phyloP scores from a whole-genome alignment of 2,888 invertebrate species.

The Plebejus anna region DNA sequence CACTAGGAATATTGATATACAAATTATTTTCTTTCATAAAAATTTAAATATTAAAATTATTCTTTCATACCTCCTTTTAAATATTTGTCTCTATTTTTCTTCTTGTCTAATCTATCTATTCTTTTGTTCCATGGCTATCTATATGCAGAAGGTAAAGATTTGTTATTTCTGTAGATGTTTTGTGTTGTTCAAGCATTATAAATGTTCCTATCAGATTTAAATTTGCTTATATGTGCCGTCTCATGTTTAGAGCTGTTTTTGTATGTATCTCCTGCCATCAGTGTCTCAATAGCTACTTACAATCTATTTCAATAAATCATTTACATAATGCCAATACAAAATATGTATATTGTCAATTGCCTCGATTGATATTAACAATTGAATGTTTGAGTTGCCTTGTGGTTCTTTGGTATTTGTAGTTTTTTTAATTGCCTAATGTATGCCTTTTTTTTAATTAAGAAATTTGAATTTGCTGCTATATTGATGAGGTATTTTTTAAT shows the following conservation, averaged over 20 bases:
- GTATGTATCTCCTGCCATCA: background rate
- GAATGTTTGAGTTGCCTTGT: slow-evolving; percentile 13
- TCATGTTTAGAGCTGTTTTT: background rate
- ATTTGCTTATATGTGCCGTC: background rate
- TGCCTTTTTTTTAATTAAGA: too few species aligned
- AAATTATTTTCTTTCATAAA: too few species aligned
- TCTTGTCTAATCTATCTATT: slow-evolving; percentile 38
- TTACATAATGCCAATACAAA: slow-evolving; percentile 20
- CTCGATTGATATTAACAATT: slow-evolving; percentile 13
- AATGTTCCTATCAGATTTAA: slow-evolving; percentile 34
- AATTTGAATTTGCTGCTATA: too few species aligned
- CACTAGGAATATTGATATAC: too few species aligned
- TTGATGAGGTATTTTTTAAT: too few species aligned
- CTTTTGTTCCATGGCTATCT: slow-evolving; percentile 71
- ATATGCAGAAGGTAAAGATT: slow-evolving; percentile 68
- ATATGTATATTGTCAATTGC: slow-evolving; percentile 6
- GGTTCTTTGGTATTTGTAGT: background rate
- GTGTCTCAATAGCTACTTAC: background rate
- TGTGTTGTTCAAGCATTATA: slow-evolving; percentile 37
- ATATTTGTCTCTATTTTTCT: background rate
- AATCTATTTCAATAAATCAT: slow-evolving; percentile 22
- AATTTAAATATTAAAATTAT: too few species aligned
- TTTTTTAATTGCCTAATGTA: too few species aligned
- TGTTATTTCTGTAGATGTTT: slow-evolving; percentile 34
- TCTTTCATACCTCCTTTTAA: background rate